Evolutionary conservation across 2,888 invertebrate genomes (phyloP).

Genomic region (Crossocerus cetratus): DNA sequence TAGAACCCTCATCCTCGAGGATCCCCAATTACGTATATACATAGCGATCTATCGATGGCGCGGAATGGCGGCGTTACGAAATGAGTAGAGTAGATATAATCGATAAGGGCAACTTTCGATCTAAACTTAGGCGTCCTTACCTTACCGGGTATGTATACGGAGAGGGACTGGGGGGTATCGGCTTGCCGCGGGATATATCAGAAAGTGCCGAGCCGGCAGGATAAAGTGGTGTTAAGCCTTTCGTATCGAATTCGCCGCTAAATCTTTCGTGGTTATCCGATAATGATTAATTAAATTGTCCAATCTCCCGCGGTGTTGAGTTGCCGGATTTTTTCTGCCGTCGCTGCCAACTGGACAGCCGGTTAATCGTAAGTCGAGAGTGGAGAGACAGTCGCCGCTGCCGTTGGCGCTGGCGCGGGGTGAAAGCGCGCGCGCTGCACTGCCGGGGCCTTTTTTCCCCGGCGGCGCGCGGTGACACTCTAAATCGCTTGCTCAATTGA

Average conservation of each 20-base stretch:
- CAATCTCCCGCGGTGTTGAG: slow-evolving; percentile 24
- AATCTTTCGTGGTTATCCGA: slow-evolving; percentile 29
- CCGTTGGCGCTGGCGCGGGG: not conserved
- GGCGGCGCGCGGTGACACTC: not conserved
- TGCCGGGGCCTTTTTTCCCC: not conserved
- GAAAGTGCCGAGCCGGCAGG: slow-evolving; percentile 21
- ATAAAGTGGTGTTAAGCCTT: slow-evolving; percentile 24
- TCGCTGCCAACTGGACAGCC: not conserved
- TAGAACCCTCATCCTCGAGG: too few species aligned
- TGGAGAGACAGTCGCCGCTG: not conserved
- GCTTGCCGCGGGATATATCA: slow-evolving; percentile 17
- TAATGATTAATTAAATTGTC: slow-evolving; percentile 45
- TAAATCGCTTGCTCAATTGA: not conserved
- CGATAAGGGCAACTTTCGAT: too few species aligned
- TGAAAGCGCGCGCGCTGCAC: not conserved
- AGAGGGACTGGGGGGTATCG: slow-evolving; percentile 4
- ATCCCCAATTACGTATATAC: too few species aligned
- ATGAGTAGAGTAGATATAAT: too few species aligned
- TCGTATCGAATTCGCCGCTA: slow-evolving; percentile 37
- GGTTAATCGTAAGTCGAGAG: too few species aligned
- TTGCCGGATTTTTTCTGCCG: slow-evolving; percentile 34
- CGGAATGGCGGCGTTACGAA: too few species aligned
- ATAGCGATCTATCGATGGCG: too few species aligned
- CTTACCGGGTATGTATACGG: too few species aligned
- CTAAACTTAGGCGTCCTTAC: too few species aligned